Base-by-base conservation (phyloP, 2,888 invertebrate genomes). In the Athalia cordata region DNA sequence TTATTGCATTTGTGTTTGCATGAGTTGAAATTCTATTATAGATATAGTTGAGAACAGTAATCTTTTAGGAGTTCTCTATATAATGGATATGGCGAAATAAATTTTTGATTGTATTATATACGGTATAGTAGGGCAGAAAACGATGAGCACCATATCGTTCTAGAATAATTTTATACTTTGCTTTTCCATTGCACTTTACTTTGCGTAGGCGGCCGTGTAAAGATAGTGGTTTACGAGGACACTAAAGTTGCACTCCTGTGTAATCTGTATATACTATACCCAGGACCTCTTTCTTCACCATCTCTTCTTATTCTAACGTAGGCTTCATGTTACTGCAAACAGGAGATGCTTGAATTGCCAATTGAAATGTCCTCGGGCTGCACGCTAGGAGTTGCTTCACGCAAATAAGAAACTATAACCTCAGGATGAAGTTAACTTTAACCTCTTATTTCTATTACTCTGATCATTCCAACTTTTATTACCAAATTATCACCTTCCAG, bases 181-280 rank as follows among this genome's bases (percentile, higher is more conserved):
- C 29, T 29, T 29, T 29, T 29, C 29, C 29, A 29, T 29, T 68
- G 52, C 52, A 68, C 7, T n/a, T 13, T 5, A 59, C n/a, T 5
- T 59, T 57, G 80, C 80, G 83, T 82, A 84, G 86, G 86, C 83
- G 86, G 84, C 77, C 81, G 81, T 86, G 86, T 88, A 87, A 87
- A 88, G 87, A 89, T 88, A 89, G 87, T 86, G 87, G 87, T 89
- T 89, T 89, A 89, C 87, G 89, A 89, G 85, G 86, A 87, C 87
- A 89, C 88, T 89, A 88, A 87, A 88, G 83, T 86, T 84, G 86
- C 86, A 83, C 85, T 86, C 87, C 72, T 70, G 84, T 85, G 86
- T 87, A 86, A 88, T 87, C 87, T 87, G 81, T 81, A 81, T 81
- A 84, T 83, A n/a, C n/a, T n/a, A 84, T 84, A 85, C 83, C 80